Percentiles rank a stretch among this genome's conserved stretches.
Conservation (phyloP, 1,140 invertebrate genomes). For the Ostrea edulis region DNA sequence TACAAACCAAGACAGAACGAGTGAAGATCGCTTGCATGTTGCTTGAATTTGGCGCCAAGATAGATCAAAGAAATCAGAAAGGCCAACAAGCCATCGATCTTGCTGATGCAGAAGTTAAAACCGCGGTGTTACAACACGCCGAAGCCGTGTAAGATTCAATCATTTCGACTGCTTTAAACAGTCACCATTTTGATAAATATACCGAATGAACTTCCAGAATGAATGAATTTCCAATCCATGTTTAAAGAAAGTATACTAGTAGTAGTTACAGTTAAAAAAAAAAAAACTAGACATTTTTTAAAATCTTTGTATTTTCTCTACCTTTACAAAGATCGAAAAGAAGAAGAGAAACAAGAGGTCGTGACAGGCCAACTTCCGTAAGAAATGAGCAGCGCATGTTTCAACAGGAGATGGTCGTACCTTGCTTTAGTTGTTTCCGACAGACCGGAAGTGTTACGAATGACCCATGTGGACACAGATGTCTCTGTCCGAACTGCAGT, state of each 20-base stretch:
- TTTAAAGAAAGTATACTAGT: too few species aligned
- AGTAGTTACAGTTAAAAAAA: too few species aligned
- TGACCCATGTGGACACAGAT: constrained; percentile 2
- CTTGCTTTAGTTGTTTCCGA: not conserved
- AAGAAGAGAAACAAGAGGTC: not conserved
- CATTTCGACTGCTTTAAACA: not conserved
- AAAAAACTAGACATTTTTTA: not conserved
- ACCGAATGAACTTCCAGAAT: too few species aligned
- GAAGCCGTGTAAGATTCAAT: not conserved
- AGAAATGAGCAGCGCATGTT: not conserved
- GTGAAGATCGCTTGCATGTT: constrained; percentile 33
- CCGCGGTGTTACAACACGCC: not conserved
- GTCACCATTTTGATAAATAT: not conserved
- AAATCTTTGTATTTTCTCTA: not conserved
- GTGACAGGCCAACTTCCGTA: not conserved
- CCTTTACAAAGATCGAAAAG: not conserved
- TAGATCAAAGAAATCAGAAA: not conserved
- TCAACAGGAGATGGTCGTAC: constrained; percentile 11
- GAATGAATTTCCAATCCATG: too few species aligned
- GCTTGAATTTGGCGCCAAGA: constrained; percentile 39
- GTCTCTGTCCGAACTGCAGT: constrained; percentile 5
- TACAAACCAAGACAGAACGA: not conserved
- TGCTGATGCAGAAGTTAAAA: constrained; percentile 5
- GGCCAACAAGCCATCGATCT: constrained; percentile 13
- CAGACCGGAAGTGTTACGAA: constrained; percentile 26